Percentiles rank a stretch among this genome's conserved stretches.
Evolutionary conservation across 2,797 vertebrate species (phyloP).

Genomic region (Peromyscus eremicus): DNA sequence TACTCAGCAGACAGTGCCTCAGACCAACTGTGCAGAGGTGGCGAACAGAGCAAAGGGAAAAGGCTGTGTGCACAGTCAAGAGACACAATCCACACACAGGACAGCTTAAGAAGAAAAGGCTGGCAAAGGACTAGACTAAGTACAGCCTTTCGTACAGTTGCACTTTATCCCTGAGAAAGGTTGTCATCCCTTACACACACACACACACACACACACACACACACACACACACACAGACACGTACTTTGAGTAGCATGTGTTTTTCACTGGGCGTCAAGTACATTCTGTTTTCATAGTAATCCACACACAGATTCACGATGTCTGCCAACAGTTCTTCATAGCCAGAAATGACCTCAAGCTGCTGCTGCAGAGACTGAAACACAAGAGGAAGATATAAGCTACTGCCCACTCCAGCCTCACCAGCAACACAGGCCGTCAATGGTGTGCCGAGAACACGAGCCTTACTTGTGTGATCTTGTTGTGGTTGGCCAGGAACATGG

Average conservation of each 20-base stretch:
- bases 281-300: constrained; percentile 99
- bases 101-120: neutral
- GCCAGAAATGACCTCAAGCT: constrained; percentile 97
- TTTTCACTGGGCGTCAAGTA: constrained; percentile 98
- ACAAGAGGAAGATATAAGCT: neutral
- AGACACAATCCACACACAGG: neutral
- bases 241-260: constrained; percentile 98
- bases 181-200: no score
- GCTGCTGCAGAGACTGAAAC: constrained; percentile 96
- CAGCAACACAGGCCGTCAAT: rapidly evolving
- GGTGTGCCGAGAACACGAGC: rapidly evolving
- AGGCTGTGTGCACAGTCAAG: neutral
- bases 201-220: neutral
- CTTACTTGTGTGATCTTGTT: constrained; percentile 99
- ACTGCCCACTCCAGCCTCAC: rapidly evolving
- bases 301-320: constrained; percentile 98
- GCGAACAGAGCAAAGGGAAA: neutral
- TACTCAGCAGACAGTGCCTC: neutral
- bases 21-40: neutral
- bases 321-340: constrained; percentile 98
- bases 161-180: rapidly evolving
- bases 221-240: constrained; percentile 34
- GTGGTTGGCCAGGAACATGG: constrained; percentile 99
- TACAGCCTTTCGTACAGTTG: neutral
- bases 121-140: neutral